Base-by-base conservation (phyloP, 2,113 vertebrate species). In the Oryzias woworae region DNA sequence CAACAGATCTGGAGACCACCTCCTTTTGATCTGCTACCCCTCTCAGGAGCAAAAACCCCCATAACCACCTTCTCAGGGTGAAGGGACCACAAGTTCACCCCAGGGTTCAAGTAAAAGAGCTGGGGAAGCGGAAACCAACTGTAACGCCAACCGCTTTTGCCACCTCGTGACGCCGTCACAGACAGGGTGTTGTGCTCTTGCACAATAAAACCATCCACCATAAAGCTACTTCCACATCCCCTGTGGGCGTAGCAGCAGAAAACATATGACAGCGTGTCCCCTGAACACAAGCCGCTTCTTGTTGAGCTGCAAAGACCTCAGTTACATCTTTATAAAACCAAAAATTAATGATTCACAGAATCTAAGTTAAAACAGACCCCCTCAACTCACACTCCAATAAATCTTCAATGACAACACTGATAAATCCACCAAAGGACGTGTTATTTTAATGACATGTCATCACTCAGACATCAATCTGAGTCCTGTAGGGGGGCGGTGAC, bases 371-470 rank as follows among this genome's bases (percentile, higher is more conserved):
- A 12, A 36, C 36, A 36, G 36, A 36, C 8, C 10, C 10, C 36
- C 8, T 3, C 26, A 4, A 10, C 36, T 12, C 36, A 8, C 36
- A 36, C 36, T 12, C 36, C 36, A 36, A 12, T 10, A 12, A 2
- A 1, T 12, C 36, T 3, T 8, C 10, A 13, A 36, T 36, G 36
- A 36, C 36, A 4, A 20, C 20, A 8, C 24, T 5, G 14, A 48
- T 1, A 31, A 18, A 62, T 72, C 48, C 79, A 75, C 77, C 72
- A 36, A 75, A 75, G 85, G 77, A 59, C 73, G 75, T 67, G 47
- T 80, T 79, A 79, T 85, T 88, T 87, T 87, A 90, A 90, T 88
- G 87, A 91, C 3, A 75, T 59, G 78, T 71, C 80, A 81, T 72
- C 77, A 65, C 74, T 55, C 69, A n/a, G 73, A 55, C 58, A 58